Evolutionary conservation across 2,113 vertebrate species (phyloP), one percentile per base, ranked within the genome.

Genomic region (Urocynchramus pylzowi): DNA sequence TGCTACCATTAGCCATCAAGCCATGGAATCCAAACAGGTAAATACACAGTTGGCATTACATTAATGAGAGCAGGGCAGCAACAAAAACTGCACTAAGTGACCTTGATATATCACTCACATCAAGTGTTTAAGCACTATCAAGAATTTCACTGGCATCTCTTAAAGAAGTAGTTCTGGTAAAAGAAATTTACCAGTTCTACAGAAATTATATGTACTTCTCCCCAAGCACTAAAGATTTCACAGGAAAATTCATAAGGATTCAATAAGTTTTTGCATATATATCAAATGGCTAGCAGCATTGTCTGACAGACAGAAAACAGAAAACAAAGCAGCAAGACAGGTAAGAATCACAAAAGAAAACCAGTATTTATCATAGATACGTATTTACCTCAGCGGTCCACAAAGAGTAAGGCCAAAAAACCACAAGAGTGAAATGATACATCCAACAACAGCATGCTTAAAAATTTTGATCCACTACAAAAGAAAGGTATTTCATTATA

Each of bases 331-430:
- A 42, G 16, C 4, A 83, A 80, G 24, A 61, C 5, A 59, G 10
- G 26, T 23, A 53, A 76, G 63, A 13, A 75, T 76, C 17, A 90
- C 30, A 63, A 61, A 75, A 86, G 35, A 21, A 65, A 81, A 77
- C 22, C 5, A 52, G 8, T 61, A 11, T 84, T 85, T 63, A 53
- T 30, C 30, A 18, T 53, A 61, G 26, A 27, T 64, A 78, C 16
- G 4, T 93, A 95, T 92, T 98, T 99, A 99, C 99, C 99, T 99
- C 85, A 99, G 96, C 89, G 99, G 99, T 97, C 99, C 99, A 98
- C 99, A 99, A 76, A 99, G 99, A 31, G 99, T 99, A 37, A 99
- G 98, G 91, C 99, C 99, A 97, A 99, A 99, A 98, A 99, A 99
- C 91, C 99, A 99, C 94, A 99, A 97, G 28, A 99, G 99, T 71